These are phyloP conservation scores for Scatophagus argus DNA, from an alignment of 2,113 vertebrate genomes.

Conservation along the genomic window DNA sequence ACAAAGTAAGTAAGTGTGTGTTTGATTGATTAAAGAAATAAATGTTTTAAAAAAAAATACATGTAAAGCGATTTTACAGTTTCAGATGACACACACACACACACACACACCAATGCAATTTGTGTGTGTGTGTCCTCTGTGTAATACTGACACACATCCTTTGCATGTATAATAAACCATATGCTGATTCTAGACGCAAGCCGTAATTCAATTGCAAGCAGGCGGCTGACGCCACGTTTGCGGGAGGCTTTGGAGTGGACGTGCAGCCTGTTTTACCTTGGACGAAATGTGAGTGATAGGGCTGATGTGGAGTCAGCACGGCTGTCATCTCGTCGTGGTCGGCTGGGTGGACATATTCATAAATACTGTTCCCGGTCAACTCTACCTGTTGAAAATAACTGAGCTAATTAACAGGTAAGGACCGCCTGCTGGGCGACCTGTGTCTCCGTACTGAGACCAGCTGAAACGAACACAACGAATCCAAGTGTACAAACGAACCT, in stretches of 20 bases:
- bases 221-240: no score
- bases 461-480: no score
- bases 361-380: slow-evolving; percentile 99
- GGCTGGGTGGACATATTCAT: slow-evolving; percentile 97
- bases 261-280: slow-evolving; percentile 89
- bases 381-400: slow-evolving; percentile 93
- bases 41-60: neutral
- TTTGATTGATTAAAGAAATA: no score
- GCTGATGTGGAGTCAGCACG: slow-evolving; percentile 96
- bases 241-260: neutral
- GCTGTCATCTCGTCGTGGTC: slow-evolving; percentile 99
- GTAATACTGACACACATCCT: neutral
- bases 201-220: slow-evolving; percentile 9
- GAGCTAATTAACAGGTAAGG: slow-evolving; percentile 42
- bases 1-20: neutral
- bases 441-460: no score
- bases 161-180: neutral
- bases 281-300: slow-evolving; percentile 96
- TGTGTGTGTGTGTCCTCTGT: neutral
- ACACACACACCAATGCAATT: no score
- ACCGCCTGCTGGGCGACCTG: neutral
- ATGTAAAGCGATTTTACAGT: neutral
- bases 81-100: no score
- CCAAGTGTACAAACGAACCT: slow-evolving; percentile 83
- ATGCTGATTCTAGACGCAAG: neutral